Conservation (phyloP, 1,140 invertebrate species). For the Brachionus koreanus region DNA sequence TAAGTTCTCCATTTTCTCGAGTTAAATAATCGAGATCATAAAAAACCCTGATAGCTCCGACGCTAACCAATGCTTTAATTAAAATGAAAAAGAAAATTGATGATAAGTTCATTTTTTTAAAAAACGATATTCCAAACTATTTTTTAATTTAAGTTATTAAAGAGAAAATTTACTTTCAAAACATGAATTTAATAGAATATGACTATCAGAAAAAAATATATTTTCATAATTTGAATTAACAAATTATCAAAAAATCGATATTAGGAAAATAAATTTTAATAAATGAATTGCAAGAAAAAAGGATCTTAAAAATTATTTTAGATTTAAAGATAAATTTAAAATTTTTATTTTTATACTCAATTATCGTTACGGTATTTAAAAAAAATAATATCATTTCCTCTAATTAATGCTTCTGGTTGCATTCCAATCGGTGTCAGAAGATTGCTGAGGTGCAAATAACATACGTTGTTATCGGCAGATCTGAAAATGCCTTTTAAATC, state of each 20-base stretch:
- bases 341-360: too few species aligned
- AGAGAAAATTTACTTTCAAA: too few species aligned
- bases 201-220: too few species aligned
- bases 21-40: background rate
- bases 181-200: too few species aligned
- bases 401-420: conserved; percentile 52
- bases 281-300: too few species aligned
- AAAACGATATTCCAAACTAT: background rate
- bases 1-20: background rate
- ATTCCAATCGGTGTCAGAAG: conserved; percentile 55
- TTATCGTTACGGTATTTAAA: conserved; percentile 45
- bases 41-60: background rate
- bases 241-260: too few species aligned
- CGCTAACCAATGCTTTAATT: background rate
- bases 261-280: too few species aligned
- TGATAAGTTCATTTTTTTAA: background rate
- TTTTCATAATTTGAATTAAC: too few species aligned
- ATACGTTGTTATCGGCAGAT: conserved; percentile 52
- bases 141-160: background rate
- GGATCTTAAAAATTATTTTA: background rate
- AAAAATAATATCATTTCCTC: conserved; percentile 52
- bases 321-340: background rate
- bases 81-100: background rate
- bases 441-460: conserved; percentile 51
- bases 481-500: conserved; percentile 49